These are phyloP conservation scores for Drosophila melanica DNA, from an alignment of 1,140 invertebrate genomes.

Conservation along the genomic window DNA sequence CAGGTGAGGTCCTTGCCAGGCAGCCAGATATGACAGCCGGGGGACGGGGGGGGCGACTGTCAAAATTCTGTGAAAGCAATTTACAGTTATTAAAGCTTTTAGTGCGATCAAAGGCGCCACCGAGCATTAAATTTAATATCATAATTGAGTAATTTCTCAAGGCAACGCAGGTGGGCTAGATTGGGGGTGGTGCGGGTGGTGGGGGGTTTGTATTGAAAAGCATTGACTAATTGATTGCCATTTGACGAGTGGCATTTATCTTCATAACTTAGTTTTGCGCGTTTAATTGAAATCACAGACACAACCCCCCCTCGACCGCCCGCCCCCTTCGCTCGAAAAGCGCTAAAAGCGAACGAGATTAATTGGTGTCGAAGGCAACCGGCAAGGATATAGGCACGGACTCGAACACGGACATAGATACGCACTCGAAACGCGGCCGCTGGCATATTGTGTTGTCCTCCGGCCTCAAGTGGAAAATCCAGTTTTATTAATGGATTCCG, in stretches of 20 bases:
- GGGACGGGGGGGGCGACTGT: conserved; percentile 15
- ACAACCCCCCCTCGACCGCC: neutral
- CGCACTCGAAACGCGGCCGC: conserved; percentile 35
- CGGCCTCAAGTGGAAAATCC: conserved; percentile 66
- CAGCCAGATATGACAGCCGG: neutral
- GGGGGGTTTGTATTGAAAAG: conserved; percentile 20
- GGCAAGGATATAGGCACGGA: conserved; percentile 21
- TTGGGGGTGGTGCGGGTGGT: neutral
- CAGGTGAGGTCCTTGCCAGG: conserved; percentile 28
- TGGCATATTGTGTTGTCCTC: conserved; percentile 33
- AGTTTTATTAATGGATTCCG: conserved; percentile 71
- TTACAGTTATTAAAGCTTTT: conserved; percentile 83
- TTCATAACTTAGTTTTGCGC: conserved; percentile 68
- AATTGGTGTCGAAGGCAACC: conserved; percentile 50
- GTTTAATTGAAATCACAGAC: conserved; percentile 78
- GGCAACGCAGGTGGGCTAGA: neutral
- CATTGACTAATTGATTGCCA: conserved; percentile 80
- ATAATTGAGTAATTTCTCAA: conserved; percentile 77
- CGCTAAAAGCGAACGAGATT: conserved; percentile 63
- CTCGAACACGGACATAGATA: conserved; percentile 29
- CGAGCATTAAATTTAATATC: conserved; percentile 75
- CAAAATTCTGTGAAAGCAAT: conserved; percentile 76
- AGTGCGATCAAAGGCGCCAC: conserved; percentile 75
- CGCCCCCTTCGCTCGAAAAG: conserved; percentile 24
- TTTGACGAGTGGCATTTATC: conserved; percentile 80